Percentiles rank a stretch among this genome's conserved stretches.
These are phyloP conservation scores for Linhomoeus sp. DNA, from an alignment of 2,888 invertebrate genomes.

Conservation along the genomic window DNA sequence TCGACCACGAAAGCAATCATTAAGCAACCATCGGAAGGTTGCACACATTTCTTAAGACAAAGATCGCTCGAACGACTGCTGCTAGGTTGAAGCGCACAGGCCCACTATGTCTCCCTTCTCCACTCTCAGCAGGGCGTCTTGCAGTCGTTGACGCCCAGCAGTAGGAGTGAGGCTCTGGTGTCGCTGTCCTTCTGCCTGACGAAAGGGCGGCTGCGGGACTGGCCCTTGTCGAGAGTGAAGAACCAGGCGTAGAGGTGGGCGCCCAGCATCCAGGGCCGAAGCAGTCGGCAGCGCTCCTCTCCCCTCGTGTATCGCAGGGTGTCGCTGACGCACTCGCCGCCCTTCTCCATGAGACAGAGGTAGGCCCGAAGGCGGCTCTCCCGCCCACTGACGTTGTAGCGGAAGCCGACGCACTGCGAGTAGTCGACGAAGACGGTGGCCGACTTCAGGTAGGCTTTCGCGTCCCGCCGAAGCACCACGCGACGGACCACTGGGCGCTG, in stretches of 20 bases:
- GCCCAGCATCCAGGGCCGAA: conserved; percentile 7
- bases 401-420: conserved; percentile 17
- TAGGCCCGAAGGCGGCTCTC: not conserved
- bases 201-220: no score
- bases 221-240: conserved; percentile 5
- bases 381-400: conserved; percentile 8
- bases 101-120: no score
- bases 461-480: not conserved
- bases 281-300: conserved; percentile 5
- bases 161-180: no score
- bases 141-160: no score
- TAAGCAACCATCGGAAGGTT: no score
- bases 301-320: conserved; percentile 3
- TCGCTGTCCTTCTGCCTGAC: no score
- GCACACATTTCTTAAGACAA: no score
- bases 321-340: not conserved
- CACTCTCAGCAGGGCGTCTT: no score
- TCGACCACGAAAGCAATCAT: no score
- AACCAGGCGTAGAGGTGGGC: conserved; percentile 7
- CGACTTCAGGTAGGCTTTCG: conserved; percentile 11
- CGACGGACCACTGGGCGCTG: not conserved
- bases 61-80: no score
- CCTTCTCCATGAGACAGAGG: not conserved
- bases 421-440: conserved; percentile 17
- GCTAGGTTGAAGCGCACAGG: no score